phyloP scores from a whole-genome alignment of 2,797 vertebrate species.

The Eulemur rubriventer region DNA sequence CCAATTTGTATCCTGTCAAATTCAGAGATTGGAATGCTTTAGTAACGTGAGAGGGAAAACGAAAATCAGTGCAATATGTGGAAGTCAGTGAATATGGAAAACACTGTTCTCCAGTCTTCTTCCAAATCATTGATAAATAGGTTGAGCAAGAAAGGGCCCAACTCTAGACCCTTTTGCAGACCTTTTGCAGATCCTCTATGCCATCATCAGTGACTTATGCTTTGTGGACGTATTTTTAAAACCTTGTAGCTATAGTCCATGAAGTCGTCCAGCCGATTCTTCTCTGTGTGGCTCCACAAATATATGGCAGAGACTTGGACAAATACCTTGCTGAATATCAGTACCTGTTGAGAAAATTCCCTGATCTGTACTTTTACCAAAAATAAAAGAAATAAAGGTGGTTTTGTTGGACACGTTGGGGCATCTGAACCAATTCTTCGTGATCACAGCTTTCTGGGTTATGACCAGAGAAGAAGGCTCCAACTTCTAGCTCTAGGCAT shows the following conservation, averaged over 20 bases:
- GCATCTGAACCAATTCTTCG: not conserved
- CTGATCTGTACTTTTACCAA: not conserved
- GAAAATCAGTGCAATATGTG: not conserved
- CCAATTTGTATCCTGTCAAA: not conserved
- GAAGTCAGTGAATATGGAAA: not conserved
- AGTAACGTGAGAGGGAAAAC: not conserved
- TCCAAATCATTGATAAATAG: not conserved
- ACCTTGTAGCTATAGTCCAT: not conserved
- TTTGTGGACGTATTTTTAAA: not conserved
- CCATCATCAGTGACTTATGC: not conserved
- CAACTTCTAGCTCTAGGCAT: not conserved
- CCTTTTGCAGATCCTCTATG: not conserved
- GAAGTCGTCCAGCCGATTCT: not conserved
- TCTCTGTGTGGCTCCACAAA: not conserved
- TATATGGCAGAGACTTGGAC: not conserved
- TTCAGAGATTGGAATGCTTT: not conserved
- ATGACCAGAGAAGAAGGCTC: not conserved
- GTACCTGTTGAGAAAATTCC: not conserved
- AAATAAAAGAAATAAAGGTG: not conserved
- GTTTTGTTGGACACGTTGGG: not conserved
- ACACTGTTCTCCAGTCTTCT: not conserved
- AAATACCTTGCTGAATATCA: not conserved
- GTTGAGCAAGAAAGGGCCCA: not conserved
- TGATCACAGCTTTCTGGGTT: conserved; percentile 1
- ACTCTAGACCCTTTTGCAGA: not conserved